Evolutionary conservation across 2,797 vertebrate genomes (phyloP).

Genomic region (Podargus strigoides): DNA sequence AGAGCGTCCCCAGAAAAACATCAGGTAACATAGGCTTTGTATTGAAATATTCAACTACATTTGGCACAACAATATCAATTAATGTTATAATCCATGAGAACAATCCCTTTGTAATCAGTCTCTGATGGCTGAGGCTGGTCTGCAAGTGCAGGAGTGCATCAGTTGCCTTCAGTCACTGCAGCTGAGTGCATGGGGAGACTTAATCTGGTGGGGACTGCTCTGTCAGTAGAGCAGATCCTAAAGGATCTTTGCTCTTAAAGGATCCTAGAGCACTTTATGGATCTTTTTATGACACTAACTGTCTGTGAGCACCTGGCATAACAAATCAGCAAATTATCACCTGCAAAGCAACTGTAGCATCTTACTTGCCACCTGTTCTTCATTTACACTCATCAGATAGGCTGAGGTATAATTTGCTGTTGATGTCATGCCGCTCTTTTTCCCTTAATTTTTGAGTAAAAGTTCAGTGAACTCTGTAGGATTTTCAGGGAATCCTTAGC

Average conservation of each 20-base stretch:
- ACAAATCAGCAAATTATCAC: not conserved
- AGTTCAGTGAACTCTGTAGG: not conserved
- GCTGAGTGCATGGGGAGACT: fast-evolving
- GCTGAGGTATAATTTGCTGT: not conserved
- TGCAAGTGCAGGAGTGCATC: not conserved
- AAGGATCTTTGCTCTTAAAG: not conserved
- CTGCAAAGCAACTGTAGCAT: not conserved
- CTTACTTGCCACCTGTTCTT: not conserved
- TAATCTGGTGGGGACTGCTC: fast-evolving
- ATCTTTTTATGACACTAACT: not conserved
- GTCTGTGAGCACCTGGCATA: not conserved
- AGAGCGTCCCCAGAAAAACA: not conserved
- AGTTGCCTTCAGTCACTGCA: not conserved
- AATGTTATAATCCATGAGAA: no score
- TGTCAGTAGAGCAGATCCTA: no score
- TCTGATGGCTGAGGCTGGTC: fast-evolving
- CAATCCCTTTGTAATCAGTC: not conserved
- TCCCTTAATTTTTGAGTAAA: not conserved
- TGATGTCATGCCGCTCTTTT: not conserved
- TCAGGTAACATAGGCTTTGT: no score
- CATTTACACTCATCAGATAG: not conserved
- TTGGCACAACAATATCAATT: no score
- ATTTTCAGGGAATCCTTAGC: not conserved
- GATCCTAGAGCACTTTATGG: not conserved
- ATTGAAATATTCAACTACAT: no score